Percentiles rank a stretch among this genome's conserved stretches.
Evolutionary conservation across 1,140 invertebrate species (phyloP).

Genomic region (Battus philenor): DNA sequence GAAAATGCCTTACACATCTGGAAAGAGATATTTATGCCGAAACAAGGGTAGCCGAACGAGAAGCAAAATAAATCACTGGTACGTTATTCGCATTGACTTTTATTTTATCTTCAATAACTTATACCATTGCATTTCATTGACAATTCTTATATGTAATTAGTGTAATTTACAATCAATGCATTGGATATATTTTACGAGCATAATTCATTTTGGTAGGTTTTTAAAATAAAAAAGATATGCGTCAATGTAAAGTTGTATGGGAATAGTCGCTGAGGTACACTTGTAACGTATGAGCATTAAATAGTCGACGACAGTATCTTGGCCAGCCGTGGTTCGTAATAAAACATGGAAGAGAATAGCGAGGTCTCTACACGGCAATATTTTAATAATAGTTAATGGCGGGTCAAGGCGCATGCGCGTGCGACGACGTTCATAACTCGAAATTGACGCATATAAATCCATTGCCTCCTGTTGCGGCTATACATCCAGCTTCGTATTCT

Average conservation of each 20-base stretch:
- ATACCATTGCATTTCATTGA: constrained; percentile 4
- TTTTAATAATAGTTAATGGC: constrained; percentile 72
- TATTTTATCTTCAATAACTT: constrained; percentile 7
- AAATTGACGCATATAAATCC: constrained; percentile 58
- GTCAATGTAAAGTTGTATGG: constrained; percentile 44
- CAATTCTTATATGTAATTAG: constrained; percentile 33
- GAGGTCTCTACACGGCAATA: constrained; percentile 61
- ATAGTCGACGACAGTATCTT: constrained; percentile 65
- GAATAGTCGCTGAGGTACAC: constrained; percentile 46
- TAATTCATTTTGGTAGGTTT: constrained; percentile 46
- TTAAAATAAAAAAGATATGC: constrained; percentile 53
- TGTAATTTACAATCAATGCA: constrained; percentile 42
- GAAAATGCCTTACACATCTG: constrained; percentile 19
- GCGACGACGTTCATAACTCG: constrained; percentile 64
- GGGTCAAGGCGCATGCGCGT: constrained; percentile 50
- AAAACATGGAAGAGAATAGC: constrained; percentile 65
- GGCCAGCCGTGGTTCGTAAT: constrained; percentile 43
- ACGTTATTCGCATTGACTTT: constrained; percentile 4
- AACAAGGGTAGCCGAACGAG: constrained; percentile 5
- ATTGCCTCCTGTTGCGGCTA: constrained; percentile 42
- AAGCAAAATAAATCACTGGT: neutral
- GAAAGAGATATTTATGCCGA: constrained; percentile 9
- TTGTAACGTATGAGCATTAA: constrained; percentile 58
- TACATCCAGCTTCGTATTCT: constrained; percentile 17
- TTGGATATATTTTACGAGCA: constrained; percentile 43